Evolutionary conservation across 1,140 invertebrate genomes (phyloP).

Genomic region (Tetragnatha versicolor): DNA sequence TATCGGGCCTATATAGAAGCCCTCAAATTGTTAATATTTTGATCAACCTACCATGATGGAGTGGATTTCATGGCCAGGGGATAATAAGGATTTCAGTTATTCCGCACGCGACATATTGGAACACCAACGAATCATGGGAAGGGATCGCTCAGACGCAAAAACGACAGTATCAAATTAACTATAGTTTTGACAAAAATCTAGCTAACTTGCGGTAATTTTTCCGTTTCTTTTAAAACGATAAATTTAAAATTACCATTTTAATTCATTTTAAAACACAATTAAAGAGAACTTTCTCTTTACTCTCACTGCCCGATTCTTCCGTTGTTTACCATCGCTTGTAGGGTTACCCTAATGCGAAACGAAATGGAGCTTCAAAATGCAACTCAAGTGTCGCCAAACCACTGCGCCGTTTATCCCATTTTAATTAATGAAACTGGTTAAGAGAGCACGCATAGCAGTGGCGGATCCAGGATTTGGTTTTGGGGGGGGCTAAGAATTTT

Average conservation of each 20-base stretch:
- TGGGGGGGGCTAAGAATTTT: too few relatives aligned
- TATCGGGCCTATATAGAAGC: not conserved
- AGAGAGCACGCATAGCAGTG: too few relatives aligned
- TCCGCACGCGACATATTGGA: constrained; percentile 46
- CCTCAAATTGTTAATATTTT: not conserved
- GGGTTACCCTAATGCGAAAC: constrained; percentile 20
- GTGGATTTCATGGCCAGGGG: constrained; percentile 41
- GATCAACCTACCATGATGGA: constrained; percentile 36
- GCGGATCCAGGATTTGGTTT: too few relatives aligned
- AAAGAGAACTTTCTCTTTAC: constrained; percentile 1
- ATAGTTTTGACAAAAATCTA: not conserved
- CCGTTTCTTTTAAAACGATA: not conserved
- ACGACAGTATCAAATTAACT: not conserved
- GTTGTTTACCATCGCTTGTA: constrained; percentile 34
- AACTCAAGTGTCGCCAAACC: not conserved
- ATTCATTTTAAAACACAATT: not conserved
- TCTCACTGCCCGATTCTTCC: constrained; percentile 17
- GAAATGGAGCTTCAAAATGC: not conserved
- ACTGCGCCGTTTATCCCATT: not conserved
- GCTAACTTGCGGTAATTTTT: not conserved
- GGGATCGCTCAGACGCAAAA: not conserved
- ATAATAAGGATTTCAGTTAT: constrained; percentile 7
- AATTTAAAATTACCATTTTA: not conserved
- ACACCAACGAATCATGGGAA: constrained; percentile 43
- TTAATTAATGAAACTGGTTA: not conserved